These are phyloP conservation scores for Drosophila paramelanica DNA, from an alignment of 2,888 invertebrate genomes.

Conservation along the genomic window DNA sequence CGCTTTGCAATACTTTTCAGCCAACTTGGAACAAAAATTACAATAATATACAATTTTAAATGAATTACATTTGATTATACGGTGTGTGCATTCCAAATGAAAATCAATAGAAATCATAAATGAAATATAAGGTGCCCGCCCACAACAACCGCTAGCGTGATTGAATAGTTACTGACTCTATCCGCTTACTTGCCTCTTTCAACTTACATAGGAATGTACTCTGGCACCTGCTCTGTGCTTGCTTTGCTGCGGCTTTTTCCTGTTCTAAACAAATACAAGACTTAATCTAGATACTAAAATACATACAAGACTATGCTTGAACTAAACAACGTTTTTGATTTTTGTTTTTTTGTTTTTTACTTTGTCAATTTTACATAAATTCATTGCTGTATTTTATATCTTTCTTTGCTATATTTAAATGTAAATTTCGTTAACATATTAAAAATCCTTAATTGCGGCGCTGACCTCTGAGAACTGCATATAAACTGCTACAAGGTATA, in stretches of 20 bases:
- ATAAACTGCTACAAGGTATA: conserved; percentile 66
- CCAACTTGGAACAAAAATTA: conserved; percentile 81
- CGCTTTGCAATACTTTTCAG: conserved; percentile 71
- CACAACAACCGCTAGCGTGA: conserved; percentile 46
- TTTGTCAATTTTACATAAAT: conserved; percentile 63
- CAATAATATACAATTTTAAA: conserved; percentile 65
- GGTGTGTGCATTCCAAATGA: conserved; percentile 43
- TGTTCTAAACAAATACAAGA: conserved; percentile 44
- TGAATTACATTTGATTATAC: conserved; percentile 34
- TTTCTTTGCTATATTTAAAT: conserved; percentile 72
- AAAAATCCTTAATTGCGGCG: conserved; percentile 62
- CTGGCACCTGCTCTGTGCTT: conserved; percentile 45
- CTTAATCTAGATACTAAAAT: conserved; percentile 46
- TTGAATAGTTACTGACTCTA: conserved; percentile 52
- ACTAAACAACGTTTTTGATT: conserved; percentile 49
- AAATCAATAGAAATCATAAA: conserved; percentile 41
- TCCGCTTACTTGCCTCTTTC: conserved; percentile 55
- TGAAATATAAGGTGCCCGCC: conserved; percentile 47
- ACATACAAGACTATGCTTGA: conserved; percentile 52
- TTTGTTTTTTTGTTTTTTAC: conserved; percentile 26
- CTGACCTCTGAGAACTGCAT: conserved; percentile 64
- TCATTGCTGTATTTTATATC: conserved; percentile 57
- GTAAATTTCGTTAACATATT: conserved; percentile 68
- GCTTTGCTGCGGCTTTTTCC: conserved; percentile 31
- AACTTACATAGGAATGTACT: conserved; percentile 38